Conservation (phyloP, 1,140 invertebrate genomes). For the Streblospio benedicti region DNA sequence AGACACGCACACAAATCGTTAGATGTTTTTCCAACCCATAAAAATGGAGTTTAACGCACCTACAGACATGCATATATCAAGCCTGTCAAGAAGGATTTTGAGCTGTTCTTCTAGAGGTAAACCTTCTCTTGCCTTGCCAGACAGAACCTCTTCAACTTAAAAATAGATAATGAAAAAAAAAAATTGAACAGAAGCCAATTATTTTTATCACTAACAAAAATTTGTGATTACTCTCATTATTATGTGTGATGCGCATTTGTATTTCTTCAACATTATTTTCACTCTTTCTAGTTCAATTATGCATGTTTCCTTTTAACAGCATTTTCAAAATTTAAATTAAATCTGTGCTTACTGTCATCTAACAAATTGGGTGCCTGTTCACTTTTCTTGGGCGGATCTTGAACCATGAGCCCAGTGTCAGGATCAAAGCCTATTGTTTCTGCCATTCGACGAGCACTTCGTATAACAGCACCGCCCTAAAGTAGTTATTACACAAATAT, state of each 20-base stretch:
- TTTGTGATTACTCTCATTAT: no score
- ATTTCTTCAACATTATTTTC: no score
- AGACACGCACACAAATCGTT: no score
- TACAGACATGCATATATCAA: slow-evolving; percentile 30
- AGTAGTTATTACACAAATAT: slow-evolving; percentile 14
- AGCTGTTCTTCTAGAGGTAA: slow-evolving; percentile 44
- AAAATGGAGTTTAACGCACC: slow-evolving; percentile 12
- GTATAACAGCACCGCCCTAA: slow-evolving; percentile 63
- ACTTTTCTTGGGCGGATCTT: slow-evolving; percentile 28
- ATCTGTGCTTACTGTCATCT: not conserved
- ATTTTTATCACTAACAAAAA: no score
- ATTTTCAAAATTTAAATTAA: no score
- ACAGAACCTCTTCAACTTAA: not conserved
- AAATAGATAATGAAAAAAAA: not conserved
- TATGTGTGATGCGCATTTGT: no score
- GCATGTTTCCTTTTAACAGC: no score
- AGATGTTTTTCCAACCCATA: no score
- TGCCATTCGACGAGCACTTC: slow-evolving; percentile 65
- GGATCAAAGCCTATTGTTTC: slow-evolving; percentile 57
- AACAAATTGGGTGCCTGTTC: not conserved
- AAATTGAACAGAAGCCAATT: no score
- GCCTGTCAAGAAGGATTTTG: slow-evolving; percentile 40
- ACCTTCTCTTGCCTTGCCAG: slow-evolving; percentile 27
- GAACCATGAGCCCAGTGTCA: slow-evolving; percentile 47
- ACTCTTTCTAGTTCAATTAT: no score